Conservation (phyloP, 2,797 vertebrate genomes). For the Eulemur albifrons region DNA sequence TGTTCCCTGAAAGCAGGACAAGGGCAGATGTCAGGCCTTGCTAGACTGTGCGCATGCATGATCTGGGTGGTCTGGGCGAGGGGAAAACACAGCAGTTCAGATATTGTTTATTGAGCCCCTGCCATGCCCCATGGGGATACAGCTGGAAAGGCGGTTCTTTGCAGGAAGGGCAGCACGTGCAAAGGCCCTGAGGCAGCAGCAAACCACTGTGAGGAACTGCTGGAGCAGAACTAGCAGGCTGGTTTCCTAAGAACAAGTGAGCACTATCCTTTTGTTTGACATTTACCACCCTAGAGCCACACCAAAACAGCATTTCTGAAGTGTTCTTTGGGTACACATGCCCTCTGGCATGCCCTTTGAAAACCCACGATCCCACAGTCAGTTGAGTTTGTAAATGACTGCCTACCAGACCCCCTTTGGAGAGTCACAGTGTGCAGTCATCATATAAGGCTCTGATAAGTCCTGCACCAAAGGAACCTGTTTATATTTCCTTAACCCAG, state of each 20-base stretch:
- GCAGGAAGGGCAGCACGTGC: neutral
- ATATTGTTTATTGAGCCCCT: neutral
- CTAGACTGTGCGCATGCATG: neutral
- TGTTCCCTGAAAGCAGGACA: neutral
- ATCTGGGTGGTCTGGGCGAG: neutral
- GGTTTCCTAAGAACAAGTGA: accelerated
- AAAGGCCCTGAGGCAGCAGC: neutral
- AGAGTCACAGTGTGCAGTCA: neutral
- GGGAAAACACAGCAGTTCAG: neutral
- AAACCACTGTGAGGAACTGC: no score
- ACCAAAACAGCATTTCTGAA: neutral
- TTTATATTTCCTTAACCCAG: neutral
- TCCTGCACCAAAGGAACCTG: neutral
- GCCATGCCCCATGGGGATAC: accelerated
- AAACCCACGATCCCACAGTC: neutral
- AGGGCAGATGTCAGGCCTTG: neutral
- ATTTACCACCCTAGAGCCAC: neutral
- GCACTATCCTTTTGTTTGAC: neutral
- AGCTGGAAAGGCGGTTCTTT: neutral
- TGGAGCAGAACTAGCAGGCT: no score
- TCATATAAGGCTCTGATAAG: neutral
- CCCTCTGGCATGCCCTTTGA: neutral
- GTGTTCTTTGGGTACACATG: accelerated
- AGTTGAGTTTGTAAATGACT: neutral
- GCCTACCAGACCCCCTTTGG: neutral